Evolutionary conservation across 1,140 invertebrate genomes (phyloP).

Genomic region (Drosophila ambigua): DNA sequence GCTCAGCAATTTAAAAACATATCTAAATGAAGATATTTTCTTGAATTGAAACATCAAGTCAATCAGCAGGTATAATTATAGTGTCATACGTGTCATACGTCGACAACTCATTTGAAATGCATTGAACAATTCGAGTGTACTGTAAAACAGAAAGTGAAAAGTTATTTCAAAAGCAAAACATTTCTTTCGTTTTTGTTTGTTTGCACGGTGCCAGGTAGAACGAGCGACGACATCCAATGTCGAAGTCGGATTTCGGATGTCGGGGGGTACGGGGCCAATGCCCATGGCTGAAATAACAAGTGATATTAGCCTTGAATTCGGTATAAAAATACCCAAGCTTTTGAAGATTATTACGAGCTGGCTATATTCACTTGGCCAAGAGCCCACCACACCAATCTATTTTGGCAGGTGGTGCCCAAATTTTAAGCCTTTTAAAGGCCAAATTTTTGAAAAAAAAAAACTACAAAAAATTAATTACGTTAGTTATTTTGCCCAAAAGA

Average conservation of each 20-base stretch:
- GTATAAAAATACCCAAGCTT: conserved; percentile 19
- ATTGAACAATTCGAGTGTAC: conserved; percentile 4
- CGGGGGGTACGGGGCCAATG: conserved; percentile 60
- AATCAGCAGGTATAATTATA: no score
- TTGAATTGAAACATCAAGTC: no score
- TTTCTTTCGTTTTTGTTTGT: conserved; percentile 11
- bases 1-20: no score
- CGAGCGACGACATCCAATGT: background rate
- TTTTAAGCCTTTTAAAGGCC: no score
- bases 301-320: conserved; percentile 74
- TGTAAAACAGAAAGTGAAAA: conserved; percentile 57
- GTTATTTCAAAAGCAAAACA: conserved; percentile 49
- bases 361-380: conserved; percentile 16
- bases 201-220: background rate
- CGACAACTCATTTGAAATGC: conserved; percentile 17
- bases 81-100: no score
- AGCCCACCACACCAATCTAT: no score
- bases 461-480: no score
- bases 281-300: conserved; percentile 67
- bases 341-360: conserved; percentile 33
- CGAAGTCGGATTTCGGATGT: background rate
- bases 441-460: no score
- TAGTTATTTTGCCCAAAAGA: no score
- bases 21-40: no score
- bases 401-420: no score